A percentile compares a stretch with the other conserved stretches of the same genome.
Evolutionary conservation across 1,140 invertebrate genomes (phyloP).

Genomic region (Panagrolaimus sp.): DNA sequence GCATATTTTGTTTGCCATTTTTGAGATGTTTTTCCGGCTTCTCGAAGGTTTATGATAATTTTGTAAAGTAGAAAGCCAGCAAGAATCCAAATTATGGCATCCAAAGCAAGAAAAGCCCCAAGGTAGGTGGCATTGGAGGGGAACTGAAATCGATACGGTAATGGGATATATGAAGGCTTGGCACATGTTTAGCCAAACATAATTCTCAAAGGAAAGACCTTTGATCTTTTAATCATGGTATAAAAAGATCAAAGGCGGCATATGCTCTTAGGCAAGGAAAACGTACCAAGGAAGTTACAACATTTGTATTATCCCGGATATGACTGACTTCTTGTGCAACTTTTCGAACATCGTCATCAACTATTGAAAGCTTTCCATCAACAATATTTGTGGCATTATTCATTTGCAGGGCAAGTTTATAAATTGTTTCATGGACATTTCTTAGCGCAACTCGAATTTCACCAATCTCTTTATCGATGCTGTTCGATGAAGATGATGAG

Average conservation of each 20-base stretch:
- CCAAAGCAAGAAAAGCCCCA: slow-evolving; percentile 8
- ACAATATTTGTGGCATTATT: neutral
- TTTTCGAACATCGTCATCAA: neutral
- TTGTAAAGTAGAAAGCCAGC: slow-evolving; percentile 21
- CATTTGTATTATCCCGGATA: neutral
- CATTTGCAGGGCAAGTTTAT: neutral
- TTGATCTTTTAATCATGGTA: no score
- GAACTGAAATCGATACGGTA: slow-evolving; percentile 18
- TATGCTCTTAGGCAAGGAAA: no score
- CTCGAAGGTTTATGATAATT: slow-evolving; percentile 25
- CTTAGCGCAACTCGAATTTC: neutral
- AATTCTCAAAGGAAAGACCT: no score
- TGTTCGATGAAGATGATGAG: no score
- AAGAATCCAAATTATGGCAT: slow-evolving; percentile 22
- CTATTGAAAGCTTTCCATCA: neutral
- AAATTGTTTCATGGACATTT: neutral
- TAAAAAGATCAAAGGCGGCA: no score
- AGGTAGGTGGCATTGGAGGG: slow-evolving; percentile 18
- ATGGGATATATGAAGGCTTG: neutral
- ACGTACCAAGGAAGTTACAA: neutral
- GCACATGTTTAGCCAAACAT: no score
- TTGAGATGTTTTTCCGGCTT: neutral
- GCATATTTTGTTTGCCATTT: neutral
- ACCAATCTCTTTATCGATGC: neutral
- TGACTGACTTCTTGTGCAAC: neutral